Conservation (phyloP, 2,797 vertebrate species). For the Manis crassicaudata region DNA sequence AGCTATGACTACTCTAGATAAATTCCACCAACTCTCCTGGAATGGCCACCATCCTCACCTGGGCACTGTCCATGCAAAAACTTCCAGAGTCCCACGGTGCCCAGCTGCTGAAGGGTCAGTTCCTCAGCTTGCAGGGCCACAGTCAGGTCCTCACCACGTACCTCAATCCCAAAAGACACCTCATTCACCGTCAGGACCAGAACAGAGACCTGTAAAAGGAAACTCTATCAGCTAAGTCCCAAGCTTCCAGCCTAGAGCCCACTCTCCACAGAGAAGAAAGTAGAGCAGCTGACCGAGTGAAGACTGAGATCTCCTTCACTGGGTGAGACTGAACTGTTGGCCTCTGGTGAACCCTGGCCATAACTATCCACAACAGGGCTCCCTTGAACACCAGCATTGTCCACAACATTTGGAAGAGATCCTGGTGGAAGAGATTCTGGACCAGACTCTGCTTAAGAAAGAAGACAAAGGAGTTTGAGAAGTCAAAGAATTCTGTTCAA, state of each 20-base stretch:
- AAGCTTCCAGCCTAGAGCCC: not conserved
- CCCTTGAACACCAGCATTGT: slow-evolving; percentile 76
- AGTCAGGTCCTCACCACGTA: slow-evolving; percentile 89
- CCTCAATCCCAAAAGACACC: slow-evolving; percentile 89
- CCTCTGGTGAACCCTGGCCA: slow-evolving; percentile 89
- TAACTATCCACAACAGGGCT: slow-evolving; percentile 87
- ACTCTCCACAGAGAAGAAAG: not conserved
- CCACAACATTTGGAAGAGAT: slow-evolving; percentile 80
- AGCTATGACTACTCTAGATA: not conserved
- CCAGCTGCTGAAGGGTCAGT: slow-evolving; percentile 89
- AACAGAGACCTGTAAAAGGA: slow-evolving; percentile 90
- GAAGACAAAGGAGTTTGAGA: not conserved
- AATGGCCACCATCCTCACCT: slow-evolving; percentile 70
- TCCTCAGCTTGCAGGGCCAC: slow-evolving; percentile 90
- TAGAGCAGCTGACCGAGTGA: slow-evolving; percentile 88
- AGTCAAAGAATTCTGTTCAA: slow-evolving; percentile 29
- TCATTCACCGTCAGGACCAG: slow-evolving; percentile 90
- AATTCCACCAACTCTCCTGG: not conserved
- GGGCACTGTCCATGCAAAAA: slow-evolving; percentile 84
- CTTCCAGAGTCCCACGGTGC: slow-evolving; percentile 90
- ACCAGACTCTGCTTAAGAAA: slow-evolving; percentile 89
- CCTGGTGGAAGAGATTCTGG: slow-evolving; percentile 88
- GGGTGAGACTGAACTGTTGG: slow-evolving; percentile 92
- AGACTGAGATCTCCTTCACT: slow-evolving; percentile 89
- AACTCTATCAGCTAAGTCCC: slow-evolving; percentile 24